phyloP scores from a whole-genome alignment of 2,113 vertebrate genomes.

The Peromyscus polionotus region DNA sequence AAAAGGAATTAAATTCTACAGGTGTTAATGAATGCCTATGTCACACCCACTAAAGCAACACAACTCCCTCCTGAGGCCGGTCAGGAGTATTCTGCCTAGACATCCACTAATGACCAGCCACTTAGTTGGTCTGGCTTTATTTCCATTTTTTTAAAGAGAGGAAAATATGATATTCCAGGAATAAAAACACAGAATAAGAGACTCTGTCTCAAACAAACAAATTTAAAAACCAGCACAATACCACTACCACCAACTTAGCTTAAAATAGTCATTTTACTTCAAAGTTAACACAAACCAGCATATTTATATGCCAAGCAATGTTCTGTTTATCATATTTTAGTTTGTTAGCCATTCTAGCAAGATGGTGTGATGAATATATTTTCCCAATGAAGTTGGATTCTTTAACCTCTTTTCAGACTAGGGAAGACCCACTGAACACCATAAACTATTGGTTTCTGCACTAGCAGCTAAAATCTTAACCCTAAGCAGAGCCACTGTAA shows the following conservation, averaged over 20 bases:
- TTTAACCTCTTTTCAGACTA: not conserved
- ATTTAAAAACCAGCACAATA: not conserved
- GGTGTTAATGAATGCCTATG: not conserved
- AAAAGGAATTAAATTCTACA: not conserved
- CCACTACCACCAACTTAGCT: not conserved
- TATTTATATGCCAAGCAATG: not conserved
- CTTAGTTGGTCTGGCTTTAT: not conserved
- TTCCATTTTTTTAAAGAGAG: slow-evolving; percentile 15
- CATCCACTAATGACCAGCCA: not conserved
- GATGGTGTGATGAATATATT: not conserved
- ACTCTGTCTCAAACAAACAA: not conserved
- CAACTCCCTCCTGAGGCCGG: not conserved
- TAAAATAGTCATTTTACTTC: slow-evolving; percentile 25
- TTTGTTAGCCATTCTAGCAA: not conserved
- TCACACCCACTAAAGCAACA: not conserved
- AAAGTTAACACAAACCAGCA: not conserved
- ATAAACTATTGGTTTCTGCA: not conserved
- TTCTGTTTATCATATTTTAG: not conserved
- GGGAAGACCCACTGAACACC: not conserved
- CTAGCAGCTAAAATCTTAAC: not conserved
- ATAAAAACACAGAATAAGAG: not conserved
- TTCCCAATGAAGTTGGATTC: not conserved
- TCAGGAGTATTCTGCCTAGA: not conserved
- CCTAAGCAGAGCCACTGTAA: not conserved
- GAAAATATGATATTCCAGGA: slow-evolving; percentile 5